A percentile compares a stretch with the other conserved stretches of the same genome.
Evolutionary conservation across 2,113 vertebrate species (phyloP).

Genomic region (Eulemur rufifrons): DNA sequence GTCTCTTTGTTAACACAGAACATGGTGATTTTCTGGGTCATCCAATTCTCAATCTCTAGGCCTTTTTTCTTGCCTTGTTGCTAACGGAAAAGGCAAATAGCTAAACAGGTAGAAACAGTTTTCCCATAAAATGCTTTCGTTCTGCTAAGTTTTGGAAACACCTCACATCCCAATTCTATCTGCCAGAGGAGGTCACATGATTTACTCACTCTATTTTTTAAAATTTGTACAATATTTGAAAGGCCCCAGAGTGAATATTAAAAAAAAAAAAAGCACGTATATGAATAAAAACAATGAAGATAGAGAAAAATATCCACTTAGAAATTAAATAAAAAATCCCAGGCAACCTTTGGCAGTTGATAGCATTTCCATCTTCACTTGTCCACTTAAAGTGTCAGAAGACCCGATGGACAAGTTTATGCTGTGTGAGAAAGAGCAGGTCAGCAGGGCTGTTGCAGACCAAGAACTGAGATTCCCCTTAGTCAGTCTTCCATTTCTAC

Average conservation of each 20-base stretch:
- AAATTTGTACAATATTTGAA: slow-evolving; percentile 57
- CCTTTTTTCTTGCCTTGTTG: neutral
- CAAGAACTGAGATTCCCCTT: neutral
- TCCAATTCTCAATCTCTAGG: neutral
- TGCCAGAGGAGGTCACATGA: slow-evolving; percentile 55
- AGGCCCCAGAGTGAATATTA: slow-evolving; percentile 36
- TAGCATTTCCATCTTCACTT: slow-evolving; percentile 54
- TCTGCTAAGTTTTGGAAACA: slow-evolving; percentile 66
- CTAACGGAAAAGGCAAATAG: slow-evolving; percentile 12
- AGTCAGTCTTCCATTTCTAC: neutral
- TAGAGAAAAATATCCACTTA: slow-evolving; percentile 49
- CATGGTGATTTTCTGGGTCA: neutral
- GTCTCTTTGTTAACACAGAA: neutral
- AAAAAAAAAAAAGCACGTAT: neutral
- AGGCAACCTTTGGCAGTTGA: slow-evolving; percentile 63
- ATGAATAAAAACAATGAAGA: slow-evolving; percentile 65
- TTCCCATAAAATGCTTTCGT: slow-evolving; percentile 15
- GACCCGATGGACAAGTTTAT: slow-evolving; percentile 47
- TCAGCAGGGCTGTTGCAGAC: neutral
- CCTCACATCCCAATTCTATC: slow-evolving; percentile 37
- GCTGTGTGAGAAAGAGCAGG: slow-evolving; percentile 58
- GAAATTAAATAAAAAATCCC: slow-evolving; percentile 61
- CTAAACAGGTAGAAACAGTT: slow-evolving; percentile 34
- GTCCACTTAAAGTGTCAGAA: slow-evolving; percentile 46
- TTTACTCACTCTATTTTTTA: slow-evolving; percentile 31